Percentiles rank a stretch among this genome's conserved stretches.
phyloP scores from a whole-genome alignment of 2,113 vertebrate genomes.

The Pithys albifrons region DNA sequence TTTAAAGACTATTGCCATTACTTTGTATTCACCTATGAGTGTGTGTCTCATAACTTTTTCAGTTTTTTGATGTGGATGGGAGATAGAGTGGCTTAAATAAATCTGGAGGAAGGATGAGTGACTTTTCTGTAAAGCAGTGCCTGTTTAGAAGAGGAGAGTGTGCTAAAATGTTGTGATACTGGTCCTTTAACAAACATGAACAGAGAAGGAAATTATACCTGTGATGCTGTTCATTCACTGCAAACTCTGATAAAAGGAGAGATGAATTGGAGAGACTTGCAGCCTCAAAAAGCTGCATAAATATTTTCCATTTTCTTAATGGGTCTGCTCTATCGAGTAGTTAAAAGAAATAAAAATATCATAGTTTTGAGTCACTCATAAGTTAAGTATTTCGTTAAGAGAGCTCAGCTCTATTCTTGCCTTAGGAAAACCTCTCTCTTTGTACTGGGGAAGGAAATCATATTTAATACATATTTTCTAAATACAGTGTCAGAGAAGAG shows the following conservation, averaged over 20 bases:
- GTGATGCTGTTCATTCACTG: constrained; percentile 22
- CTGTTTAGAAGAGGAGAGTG: background rate
- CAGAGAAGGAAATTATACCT: background rate
- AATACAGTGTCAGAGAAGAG: background rate
- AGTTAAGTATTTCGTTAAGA: background rate
- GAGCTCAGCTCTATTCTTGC: background rate
- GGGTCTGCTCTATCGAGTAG: background rate
- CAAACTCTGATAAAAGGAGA: background rate
- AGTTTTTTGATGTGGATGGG: background rate
- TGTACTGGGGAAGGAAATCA: background rate
- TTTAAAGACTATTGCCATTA: constrained; percentile 39
- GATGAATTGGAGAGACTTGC: background rate
- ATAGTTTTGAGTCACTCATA: background rate
- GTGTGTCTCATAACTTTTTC: background rate
- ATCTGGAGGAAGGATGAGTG: background rate
- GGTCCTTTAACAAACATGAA: background rate
- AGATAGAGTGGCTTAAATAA: constrained; percentile 9
- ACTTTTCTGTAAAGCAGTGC: constrained; percentile 10
- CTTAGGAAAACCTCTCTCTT: background rate
- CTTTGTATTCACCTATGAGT: constrained; percentile 24
- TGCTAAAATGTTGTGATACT: background rate
- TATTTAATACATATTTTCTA: background rate
- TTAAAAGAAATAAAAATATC: background rate
- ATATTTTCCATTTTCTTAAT: constrained; percentile 39
- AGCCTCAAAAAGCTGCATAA: background rate